Base-by-base conservation (phyloP, 2,888 invertebrate species). In the Ormyrus nitidulus region DNA sequence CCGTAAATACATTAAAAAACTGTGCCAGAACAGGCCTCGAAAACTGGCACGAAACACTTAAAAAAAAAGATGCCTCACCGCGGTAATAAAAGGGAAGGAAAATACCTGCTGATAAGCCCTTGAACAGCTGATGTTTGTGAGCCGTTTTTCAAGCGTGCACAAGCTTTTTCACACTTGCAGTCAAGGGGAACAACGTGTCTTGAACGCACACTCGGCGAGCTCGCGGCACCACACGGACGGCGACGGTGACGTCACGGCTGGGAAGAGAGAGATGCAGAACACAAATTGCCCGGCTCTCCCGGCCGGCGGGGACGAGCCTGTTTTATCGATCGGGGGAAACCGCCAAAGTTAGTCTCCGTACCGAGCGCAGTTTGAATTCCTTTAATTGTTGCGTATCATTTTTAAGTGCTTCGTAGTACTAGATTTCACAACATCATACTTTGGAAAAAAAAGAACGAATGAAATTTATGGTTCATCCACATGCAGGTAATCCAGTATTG, bases 321-420 rank as follows among this genome's bases (percentile, higher is more conserved):
- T 78, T 77, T 84, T 82, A 83, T 61, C 77, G 77, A 48, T 54
- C 74, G 77, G 68, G 73, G 70, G 69, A 53, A 71, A 34, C 65
- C 70, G 79, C 73, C 58, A 70, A 58, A 68, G 34, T 34, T 34
- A 34, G 34, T 34, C 34, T 34, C 34, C 4, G 34, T 4, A 34
- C 34, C 34, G 34, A 34, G 34, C 34, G 34, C 34, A 34, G 34
- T 34, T 34, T 34, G 34, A 34, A 34, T 34, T 34, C 1, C 34
- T 19, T 19, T 34, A 34, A 34, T 34, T 34, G 34, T 34, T 34
- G 0, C 4, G 34, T 34, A 34, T 34, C 34, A 4, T 34, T 34
- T 34, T 34, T 34, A 34, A 34, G 34, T 34, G 34, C 0, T 34
- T 34, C 34, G 34, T 34, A 34, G 2, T 34, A 34, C 34, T 34